Base-by-base conservation (phyloP, 2,113 vertebrate species). In the Struthidea cinerea region DNA sequence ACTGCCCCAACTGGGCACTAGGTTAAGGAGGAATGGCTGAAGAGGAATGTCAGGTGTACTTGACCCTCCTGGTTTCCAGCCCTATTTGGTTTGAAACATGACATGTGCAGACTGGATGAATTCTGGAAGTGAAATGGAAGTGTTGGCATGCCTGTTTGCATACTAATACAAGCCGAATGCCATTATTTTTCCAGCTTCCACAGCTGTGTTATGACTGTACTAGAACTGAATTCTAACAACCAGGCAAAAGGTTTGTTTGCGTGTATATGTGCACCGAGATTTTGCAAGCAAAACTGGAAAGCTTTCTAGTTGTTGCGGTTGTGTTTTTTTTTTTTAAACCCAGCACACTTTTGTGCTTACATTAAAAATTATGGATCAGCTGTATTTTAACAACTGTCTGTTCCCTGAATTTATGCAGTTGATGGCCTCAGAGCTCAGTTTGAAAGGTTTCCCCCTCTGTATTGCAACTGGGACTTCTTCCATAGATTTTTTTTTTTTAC, bases 231-330 rank as follows among this genome's bases (percentile, higher is more conserved):
- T 97, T 97, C 94, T 97, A 95, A 97, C 94, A 97, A 95, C 85
- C 95, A 94, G 88, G 90, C 90, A 90, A 95, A 97, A 97, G 97
- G 94, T 96, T 97, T 97, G 85, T 97, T 97, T 96, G 95, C 70
- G 13, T 88, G 89, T 85, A 33, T 90, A 65, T 71, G 84, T 85
- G 83, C 79, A 74, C 69, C 3, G 21, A 89, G 84, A 88, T 88
- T 97, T 97, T 95, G 87, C 86, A 95, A 92, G 93, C 60, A 87
- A 94, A 94, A 95, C 75, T 69, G 89, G 84, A 78, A 87, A 88
- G 89, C 82, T 93, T 97, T 96, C 93, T 97, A 92, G 94, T 95
- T 92, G 95, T 93, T 56, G 16, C 76, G 75, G 50, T 95, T 73
- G 53, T 85, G 70, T 7, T 5, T 17, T 20, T 33, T 46, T 70